Base-by-base conservation (phyloP, 2,113 vertebrate genomes). In the Gallinago jamesoni region DNA sequence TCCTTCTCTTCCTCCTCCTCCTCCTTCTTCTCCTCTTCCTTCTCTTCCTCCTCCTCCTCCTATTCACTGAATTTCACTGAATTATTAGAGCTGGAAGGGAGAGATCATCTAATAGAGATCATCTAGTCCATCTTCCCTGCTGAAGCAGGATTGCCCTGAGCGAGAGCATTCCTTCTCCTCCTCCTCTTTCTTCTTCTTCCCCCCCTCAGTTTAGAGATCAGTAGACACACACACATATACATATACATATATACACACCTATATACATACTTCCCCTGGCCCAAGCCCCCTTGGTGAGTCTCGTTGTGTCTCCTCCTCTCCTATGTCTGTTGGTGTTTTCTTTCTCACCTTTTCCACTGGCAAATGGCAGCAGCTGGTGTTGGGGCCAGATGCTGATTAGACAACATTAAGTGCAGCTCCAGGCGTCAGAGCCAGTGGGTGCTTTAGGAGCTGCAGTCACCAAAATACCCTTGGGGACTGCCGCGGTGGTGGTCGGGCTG, bases 221-320 rank as follows among this genome's bases (percentile, higher is more conserved):
- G 30, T 14, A 33, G 14, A 35, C 39, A 33, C 37, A 27, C 9
- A 35, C 4, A 16, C 7, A 52, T 9, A 20, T 12, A 20, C 5
- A 23, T 2, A 30, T 4, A 11, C 12, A 33, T 5, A 35, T 4
- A 16, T 3, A 24, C 6, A 47, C 21, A 30, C 12, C 30, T 4
- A 22, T 2, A 3, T 7, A 33, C 3, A 1, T 10, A 24, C 22
- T 25, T 66, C 8, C 8, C 15, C 19, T 28, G 1, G 3, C n/a
- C 53, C 47, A 55, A 62, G 16, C 66, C n/a, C 64, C 10, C 16
- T 33, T 48, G 48, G 48, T 22, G 48, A 48, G 5, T 22, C 69
- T 78, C 24, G 6, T 74, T 64, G 78, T 72, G 56, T n/a, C 53
- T 78, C 41, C 59, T 27, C 47, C 30, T 31, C 59, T n/a, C 17